Conservation (phyloP, 2,113 vertebrate genomes). For the Vidua macroura region DNA sequence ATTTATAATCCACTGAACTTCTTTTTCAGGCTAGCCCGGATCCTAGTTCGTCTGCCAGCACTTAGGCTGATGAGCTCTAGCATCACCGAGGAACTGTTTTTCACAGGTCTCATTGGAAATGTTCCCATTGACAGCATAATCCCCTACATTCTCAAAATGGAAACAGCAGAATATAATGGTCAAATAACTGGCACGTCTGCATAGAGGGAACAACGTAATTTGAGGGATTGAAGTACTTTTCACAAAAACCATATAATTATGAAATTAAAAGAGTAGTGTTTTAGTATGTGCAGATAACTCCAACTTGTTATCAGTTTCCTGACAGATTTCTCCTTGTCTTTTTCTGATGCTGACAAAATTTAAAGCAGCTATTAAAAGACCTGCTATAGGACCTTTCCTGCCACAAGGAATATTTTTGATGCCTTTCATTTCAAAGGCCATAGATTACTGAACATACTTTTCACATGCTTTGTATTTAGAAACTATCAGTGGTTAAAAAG, state of each 20-base stretch:
- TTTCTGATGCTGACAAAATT: constrained; percentile 18
- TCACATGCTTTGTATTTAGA: constrained; percentile 73
- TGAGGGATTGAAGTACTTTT: constrained; percentile 20
- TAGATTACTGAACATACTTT: constrained; percentile 69
- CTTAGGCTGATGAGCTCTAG: constrained; percentile 95
- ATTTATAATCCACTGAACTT: constrained; percentile 17
- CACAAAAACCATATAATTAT: background rate
- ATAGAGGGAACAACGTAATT: constrained; percentile 50
- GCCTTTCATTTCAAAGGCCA: constrained; percentile 72
- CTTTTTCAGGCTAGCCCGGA: constrained; percentile 87
- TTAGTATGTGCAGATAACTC: constrained; percentile 54
- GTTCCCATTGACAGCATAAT: constrained; percentile 99
- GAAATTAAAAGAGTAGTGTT: constrained; percentile 21
- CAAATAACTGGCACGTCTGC: constrained; percentile 85
- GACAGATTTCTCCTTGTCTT: constrained; percentile 32
- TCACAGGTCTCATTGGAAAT: constrained; percentile 96
- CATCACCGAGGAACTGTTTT: constrained; percentile 98
- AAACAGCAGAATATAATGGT: constrained; percentile 96
- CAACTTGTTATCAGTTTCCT: constrained; percentile 22
- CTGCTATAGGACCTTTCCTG: constrained; percentile 58
- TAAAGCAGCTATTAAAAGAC: constrained; percentile 47
- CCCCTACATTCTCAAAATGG: constrained; percentile 99
- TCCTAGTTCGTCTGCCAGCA: constrained; percentile 92
- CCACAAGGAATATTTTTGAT: constrained; percentile 65
- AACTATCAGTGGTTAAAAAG: constrained; percentile 69